These are phyloP conservation scores for Perizoma flavofasciatum DNA, from an alignment of 2,888 invertebrate genomes.

Conservation along the genomic window DNA sequence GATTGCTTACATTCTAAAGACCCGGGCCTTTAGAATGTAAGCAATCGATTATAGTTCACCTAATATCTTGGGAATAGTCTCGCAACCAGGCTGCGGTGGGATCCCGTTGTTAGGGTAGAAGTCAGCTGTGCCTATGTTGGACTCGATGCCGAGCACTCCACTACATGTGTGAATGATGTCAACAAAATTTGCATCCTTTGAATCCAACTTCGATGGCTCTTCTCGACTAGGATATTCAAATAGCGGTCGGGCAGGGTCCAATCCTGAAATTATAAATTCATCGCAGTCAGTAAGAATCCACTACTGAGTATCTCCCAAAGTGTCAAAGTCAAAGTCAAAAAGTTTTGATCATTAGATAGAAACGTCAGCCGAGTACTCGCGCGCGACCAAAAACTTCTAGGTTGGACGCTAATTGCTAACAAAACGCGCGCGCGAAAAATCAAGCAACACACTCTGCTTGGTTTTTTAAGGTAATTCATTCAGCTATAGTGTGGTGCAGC, in stretches of 20 bases:
- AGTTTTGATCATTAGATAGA: too few species aligned
- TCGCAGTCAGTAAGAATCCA: neutral
- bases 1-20: too few species aligned
- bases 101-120: conserved; percentile 89
- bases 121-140: conserved; percentile 86
- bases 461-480: too few species aligned
- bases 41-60: conserved; percentile 41
- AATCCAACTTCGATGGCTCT: conserved; percentile 82
- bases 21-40: too few species aligned
- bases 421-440: too few species aligned
- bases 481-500: too few species aligned
- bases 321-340: too few species aligned
- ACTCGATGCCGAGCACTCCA: conserved; percentile 85
- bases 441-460: too few species aligned
- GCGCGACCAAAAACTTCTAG: too few species aligned
- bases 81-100: conserved; percentile 86
- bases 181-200: conserved; percentile 85
- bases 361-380: too few species aligned
- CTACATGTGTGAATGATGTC: conserved; percentile 88
- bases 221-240: conserved; percentile 83
- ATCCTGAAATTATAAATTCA: conserved; percentile 64
- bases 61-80: conserved; percentile 62
- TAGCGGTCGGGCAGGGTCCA: conserved; percentile 88
- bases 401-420: too few species aligned
- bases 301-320: too few species aligned